Evolutionary conservation across 1,140 invertebrate species (phyloP).

Genomic region (Sitophilus oryzae): DNA sequence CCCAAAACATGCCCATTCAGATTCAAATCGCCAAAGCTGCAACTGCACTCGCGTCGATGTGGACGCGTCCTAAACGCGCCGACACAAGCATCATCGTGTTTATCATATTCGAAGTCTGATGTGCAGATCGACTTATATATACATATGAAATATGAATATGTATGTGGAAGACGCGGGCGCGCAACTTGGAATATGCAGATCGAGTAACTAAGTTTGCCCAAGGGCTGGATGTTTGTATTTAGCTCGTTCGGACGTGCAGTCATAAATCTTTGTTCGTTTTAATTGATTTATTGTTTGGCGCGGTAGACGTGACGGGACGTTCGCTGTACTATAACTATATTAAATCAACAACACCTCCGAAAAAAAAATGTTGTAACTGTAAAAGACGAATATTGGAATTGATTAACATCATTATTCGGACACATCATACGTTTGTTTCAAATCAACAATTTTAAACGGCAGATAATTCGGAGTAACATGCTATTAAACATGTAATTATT

Average conservation of each 20-base stretch:
- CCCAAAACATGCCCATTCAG: background rate
- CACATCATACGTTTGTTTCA: too few species aligned
- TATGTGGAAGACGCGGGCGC: constrained; percentile 16
- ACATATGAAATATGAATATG: constrained; percentile 24
- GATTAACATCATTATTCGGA: too few species aligned
- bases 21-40: background rate
- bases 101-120: constrained; percentile 18
- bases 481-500: too few species aligned
- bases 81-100: constrained; percentile 11
- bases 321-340: too few species aligned
- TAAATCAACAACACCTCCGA: too few species aligned
- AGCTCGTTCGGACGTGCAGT: constrained; percentile 21
- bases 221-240: constrained; percentile 16
- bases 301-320: background rate
- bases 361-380: too few species aligned
- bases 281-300: constrained; percentile 16
- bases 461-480: too few species aligned
- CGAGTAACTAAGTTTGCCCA: constrained; percentile 16
- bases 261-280: constrained; percentile 18
- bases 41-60: background rate
- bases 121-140: constrained; percentile 20
- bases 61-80: background rate
- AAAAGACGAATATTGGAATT: too few species aligned
- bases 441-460: too few species aligned
- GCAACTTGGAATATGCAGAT: constrained; percentile 24